Evolutionary conservation across 2,797 vertebrate species (phyloP).

Genomic region (Pangasius sanitwongsei): DNA sequence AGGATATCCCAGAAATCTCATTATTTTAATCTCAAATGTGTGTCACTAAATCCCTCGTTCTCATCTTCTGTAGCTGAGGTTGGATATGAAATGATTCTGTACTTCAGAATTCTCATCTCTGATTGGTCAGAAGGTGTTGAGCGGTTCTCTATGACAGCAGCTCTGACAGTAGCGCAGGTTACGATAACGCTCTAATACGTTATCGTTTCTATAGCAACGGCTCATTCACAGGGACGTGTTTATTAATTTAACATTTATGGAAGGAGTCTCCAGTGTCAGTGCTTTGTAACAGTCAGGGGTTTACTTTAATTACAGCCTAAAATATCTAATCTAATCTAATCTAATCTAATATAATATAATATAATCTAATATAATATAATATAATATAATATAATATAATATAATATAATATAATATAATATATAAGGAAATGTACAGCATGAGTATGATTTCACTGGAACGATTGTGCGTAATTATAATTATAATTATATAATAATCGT

Average conservation of each 20-base stretch:
- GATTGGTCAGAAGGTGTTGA: not conserved
- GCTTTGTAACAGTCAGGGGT: not conserved
- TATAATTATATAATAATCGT: no score
- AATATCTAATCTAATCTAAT: no score
- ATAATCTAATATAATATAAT: no score
- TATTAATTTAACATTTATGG: not conserved
- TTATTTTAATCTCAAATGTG: not conserved
- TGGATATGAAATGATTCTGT: not conserved
- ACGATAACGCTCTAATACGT: not conserved
- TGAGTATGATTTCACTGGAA: not conserved
- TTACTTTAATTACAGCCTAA: not conserved
- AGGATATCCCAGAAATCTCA: not conserved
- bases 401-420: not conserved
- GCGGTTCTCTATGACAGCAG: not conserved
- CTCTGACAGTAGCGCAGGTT: no score
- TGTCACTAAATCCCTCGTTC: not conserved
- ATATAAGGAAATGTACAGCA: not conserved
- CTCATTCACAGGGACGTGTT: not conserved
- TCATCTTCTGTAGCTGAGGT: not conserved
- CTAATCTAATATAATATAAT: no score
- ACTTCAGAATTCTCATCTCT: not conserved
- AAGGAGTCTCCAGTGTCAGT: not conserved
- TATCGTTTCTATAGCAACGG: not conserved
- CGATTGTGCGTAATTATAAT: not conserved
- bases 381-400: not conserved